Percentiles rank a stretch among this genome's conserved stretches.
These are phyloP conservation scores for Percina caprodes DNA, from an alignment of 2,113 vertebrate genomes.

Conservation along the genomic window DNA sequence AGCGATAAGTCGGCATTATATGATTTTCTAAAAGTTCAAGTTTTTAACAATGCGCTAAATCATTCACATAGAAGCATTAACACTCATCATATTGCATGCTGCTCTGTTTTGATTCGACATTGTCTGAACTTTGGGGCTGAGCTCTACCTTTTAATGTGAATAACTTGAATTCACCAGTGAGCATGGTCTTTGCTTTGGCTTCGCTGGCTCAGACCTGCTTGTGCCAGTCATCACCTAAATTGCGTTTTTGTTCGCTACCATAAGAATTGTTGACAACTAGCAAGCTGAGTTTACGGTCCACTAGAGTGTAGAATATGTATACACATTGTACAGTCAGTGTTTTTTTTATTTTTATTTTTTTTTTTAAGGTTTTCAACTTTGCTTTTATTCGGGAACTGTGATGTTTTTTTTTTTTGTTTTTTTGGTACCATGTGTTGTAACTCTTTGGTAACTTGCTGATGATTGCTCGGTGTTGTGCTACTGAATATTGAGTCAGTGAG, in stretches of 20 bases:
- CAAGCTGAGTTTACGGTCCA: conserved; percentile 8
- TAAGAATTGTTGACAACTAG: conserved; percentile 44
- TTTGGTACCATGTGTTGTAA: conserved; percentile 18
- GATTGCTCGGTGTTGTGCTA: neutral
- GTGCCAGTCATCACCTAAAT: conserved; percentile 16
- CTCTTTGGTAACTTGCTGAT: neutral
- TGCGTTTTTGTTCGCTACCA: conserved; percentile 17
- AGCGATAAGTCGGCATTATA: too few species aligned
- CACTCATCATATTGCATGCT: fast-evolving
- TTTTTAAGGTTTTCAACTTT: neutral
- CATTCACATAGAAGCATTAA: neutral
- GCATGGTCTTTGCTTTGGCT: neutral
- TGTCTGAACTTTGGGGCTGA: neutral
- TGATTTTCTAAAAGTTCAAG: neutral
- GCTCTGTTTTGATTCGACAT: neutral
- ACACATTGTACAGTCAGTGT: conserved; percentile 45
- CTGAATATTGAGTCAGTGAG: conserved; percentile 22
- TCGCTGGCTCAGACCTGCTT: conserved; percentile 16
- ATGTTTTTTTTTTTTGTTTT: neutral
- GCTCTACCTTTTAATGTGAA: neutral
- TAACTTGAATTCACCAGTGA: neutral
- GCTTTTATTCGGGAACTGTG: neutral
- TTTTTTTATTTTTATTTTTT: too few species aligned
- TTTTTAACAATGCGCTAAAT: neutral
- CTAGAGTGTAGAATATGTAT: conserved; percentile 22